These are phyloP conservation scores for Rhadinocentrus ornatus DNA, from an alignment of 2,797 vertebrate genomes.

Conservation along the genomic window DNA sequence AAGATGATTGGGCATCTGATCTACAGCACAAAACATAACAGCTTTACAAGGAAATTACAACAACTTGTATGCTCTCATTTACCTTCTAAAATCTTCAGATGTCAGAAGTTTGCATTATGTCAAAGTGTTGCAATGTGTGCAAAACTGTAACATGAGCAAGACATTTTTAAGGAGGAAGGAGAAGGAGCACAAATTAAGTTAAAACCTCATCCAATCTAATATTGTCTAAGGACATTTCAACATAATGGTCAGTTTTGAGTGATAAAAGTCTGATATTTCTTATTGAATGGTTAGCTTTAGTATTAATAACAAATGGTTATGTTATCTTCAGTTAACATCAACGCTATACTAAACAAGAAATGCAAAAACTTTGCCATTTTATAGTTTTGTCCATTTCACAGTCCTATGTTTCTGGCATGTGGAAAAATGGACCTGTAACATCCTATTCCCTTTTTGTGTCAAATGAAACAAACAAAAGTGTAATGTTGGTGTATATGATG, in stretches of 20 bases:
- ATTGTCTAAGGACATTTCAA: neutral
- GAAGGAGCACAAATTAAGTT: neutral
- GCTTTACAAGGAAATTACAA: neutral
- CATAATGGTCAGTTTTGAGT: neutral
- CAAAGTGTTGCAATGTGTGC: neutral
- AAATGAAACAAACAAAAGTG: no score
- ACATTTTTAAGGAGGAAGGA: neutral
- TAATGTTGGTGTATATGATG: no score
- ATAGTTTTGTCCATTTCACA: no score
- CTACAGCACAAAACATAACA: neutral
- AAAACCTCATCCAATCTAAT: neutral
- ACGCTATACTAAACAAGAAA: no score
- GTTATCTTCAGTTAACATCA: no score
- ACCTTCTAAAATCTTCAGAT: neutral
- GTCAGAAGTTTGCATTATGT: neutral
- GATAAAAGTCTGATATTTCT: no score
- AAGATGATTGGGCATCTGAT: neutral
- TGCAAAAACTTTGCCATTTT: no score
- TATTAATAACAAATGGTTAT: no score
- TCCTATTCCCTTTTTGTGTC: no score
- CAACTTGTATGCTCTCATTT: neutral
- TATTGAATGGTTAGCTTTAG: no score
- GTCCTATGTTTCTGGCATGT: no score
- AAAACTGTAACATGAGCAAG: neutral
- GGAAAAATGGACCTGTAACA: no score